Base-by-base conservation (phyloP, 2,888 invertebrate genomes). In the Malthinus seriepunctatus region DNA sequence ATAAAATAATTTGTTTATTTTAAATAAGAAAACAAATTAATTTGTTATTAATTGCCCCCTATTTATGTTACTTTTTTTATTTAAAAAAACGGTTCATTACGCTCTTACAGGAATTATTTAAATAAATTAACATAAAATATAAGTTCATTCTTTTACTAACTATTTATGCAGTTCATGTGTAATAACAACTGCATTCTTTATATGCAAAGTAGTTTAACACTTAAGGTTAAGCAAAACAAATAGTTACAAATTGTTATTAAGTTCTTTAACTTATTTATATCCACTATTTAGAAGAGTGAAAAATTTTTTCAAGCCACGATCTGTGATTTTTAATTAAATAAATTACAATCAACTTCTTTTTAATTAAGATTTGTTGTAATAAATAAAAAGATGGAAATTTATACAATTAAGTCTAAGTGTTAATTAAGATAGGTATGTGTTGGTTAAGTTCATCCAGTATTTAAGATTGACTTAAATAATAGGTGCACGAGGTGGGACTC, bases 221-320 rank as follows among this genome's bases (percentile, higher is more conserved):
- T 57, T 64, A 60, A 60, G 62, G 50, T 58, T 62, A 60, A 58
- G 51, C 51, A 52, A 53, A 55, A 62, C 65, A 66, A 66, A 67
- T 66, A 64, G 63, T 53, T 66, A 65, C 65, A 66, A 66, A 65
- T 66, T 67, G 66, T 63, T 63, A 48, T 52, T 50, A 48, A 60
- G 58, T 62, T 59, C 50, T 49, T 62, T 42, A 42, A 61, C 63
- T 59, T 59, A 62, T 64, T 63, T 64, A 65, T 63, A 44, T 38
- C 32, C 32, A 39, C 39, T 33, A 49, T 15, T n/a, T 23, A 23
- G 5, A 23, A 23, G 23, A 23, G 23, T 5, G 23, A 23, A 23
- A 23, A 23, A 23, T 23, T 23, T 23, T 2, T 23, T 3, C 23
- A 23, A 23, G 23, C 23, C 2, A 23, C 5, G 23, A 23, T 23